Conservation (phyloP, 2,888 invertebrate genomes). For the Myopa tessellatipennis region DNA sequence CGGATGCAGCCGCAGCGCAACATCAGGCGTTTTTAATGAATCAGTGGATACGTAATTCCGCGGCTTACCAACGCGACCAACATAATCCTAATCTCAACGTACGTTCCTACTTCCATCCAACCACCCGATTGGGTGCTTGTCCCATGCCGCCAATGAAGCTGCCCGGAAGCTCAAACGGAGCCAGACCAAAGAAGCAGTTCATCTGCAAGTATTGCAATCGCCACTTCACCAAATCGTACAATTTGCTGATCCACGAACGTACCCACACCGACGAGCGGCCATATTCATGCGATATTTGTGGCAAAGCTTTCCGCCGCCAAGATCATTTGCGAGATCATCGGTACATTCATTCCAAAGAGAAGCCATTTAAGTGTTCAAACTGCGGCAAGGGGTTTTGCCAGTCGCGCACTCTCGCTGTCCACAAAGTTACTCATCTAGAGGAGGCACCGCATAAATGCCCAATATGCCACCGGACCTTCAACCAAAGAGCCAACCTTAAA, state of each 20-base stretch:
- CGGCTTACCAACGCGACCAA: slow-evolving; percentile 73
- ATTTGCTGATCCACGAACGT: slow-evolving; percentile 95
- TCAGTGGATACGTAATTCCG: slow-evolving; percentile 80
- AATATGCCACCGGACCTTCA: slow-evolving; percentile 88
- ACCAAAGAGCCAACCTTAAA: slow-evolving; percentile 92
- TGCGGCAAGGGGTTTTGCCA: slow-evolving; percentile 99
- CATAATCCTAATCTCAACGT: slow-evolving; percentile 63
- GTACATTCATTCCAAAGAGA: slow-evolving; percentile 98
- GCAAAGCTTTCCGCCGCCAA: slow-evolving; percentile 94
- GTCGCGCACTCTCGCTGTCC: slow-evolving; percentile 93
- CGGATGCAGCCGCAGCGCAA: slow-evolving; percentile 69
- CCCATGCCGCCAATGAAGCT: slow-evolving; percentile 72
- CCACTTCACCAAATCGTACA: slow-evolving; percentile 98
- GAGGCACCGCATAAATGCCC: slow-evolving; percentile 94
- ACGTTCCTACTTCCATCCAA: slow-evolving; percentile 42
- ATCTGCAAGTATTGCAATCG: slow-evolving; percentile 98
- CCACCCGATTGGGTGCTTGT: slow-evolving; percentile 60
- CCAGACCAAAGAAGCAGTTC: slow-evolving; percentile 84
- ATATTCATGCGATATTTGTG: slow-evolving; percentile 95
- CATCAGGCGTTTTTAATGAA: slow-evolving; percentile 75
- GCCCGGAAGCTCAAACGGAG: slow-evolving; percentile 69
- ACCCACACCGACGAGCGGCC: slow-evolving; percentile 98
- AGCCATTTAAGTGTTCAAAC: slow-evolving; percentile 96
- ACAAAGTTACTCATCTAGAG: slow-evolving; percentile 93
- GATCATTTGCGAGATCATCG: slow-evolving; percentile 93